Evolutionary conservation across 2,888 invertebrate species (phyloP), one percentile per base, ranked within the genome.

Genomic region (Pandemis cinnamomeana): DNA sequence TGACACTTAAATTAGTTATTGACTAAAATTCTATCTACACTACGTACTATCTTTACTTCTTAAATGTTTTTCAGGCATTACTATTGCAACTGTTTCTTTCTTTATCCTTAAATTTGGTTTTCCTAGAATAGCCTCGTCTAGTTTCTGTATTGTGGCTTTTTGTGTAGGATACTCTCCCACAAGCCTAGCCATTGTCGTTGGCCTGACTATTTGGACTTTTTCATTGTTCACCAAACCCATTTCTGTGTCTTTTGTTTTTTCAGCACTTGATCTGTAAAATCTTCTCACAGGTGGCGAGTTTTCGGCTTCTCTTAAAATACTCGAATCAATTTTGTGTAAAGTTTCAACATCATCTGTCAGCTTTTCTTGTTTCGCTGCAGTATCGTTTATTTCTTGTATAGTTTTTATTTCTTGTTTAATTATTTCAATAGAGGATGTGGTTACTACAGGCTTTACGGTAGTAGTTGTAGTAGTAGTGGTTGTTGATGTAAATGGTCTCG

Each of bases 1-100:
- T 91, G 93, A 93, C 93, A 92, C 92, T 89, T 87, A 89, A 79
- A 83, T 83, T 85, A 87, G 79, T 82, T 90, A 90, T 91, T 91
- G 91, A 90, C 93, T 93, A 92, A 86, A 75, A 78, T 62, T 70
- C 77, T 79, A 80, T 79, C 81, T 83, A 82, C 78, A 85, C 90
- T 92, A 89, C 85, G 87, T 89, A 83, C 87, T 80, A 77, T 84
- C 78, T 82, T 83, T 75, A 77, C 78, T 81, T 80, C 78, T 78
- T 71, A 76, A 77, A 71, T 81, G 75, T 75, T 77, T 83, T 61
- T 84, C 79, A 61, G 88, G 86, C 46, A 82, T 88, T 15, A 88
- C 83, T 76, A 88, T 81, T 64, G 77, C 75, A 53, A 79, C 78
- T 20, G 86, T 77, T 60, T 83, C 80, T 76, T 78, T 89, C 75